Conservation (phyloP, 2,888 invertebrate species). For the Gerosis bhagava region DNA sequence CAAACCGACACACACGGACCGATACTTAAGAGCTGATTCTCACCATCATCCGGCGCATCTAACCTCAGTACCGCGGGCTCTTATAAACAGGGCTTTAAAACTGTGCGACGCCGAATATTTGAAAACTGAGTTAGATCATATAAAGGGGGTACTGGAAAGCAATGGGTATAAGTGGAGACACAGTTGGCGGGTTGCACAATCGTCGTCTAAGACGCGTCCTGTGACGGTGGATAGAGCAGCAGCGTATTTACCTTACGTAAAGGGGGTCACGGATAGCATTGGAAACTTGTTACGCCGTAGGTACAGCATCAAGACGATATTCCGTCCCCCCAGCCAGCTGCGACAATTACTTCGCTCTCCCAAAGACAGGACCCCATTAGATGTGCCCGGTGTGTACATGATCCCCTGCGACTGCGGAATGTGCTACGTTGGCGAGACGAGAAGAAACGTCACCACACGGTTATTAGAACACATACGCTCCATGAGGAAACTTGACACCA, state of each 20-base stretch:
- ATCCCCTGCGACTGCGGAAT: conserved; percentile 4
- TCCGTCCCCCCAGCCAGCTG: background rate
- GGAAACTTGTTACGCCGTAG: background rate
- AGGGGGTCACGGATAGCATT: conserved; percentile 1
- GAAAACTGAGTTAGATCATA: background rate
- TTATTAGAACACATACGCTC: background rate
- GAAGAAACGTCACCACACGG: background rate
- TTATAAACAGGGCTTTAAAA: background rate
- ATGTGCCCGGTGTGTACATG: conserved; percentile 7
- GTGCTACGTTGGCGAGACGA: conserved; percentile 2
- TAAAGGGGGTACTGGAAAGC: background rate
- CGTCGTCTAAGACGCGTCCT: background rate
- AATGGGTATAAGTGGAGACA: conserved; percentile 1
- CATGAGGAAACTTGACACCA: background rate
- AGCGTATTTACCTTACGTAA: background rate
- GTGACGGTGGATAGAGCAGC: background rate
- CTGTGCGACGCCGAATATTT: background rate
- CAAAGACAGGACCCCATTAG: background rate
- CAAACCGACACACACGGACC: background rate
- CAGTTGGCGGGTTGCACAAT: background rate
- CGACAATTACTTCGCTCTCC: too few relatives aligned
- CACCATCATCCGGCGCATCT: background rate
- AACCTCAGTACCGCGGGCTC: background rate
- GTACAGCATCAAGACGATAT: background rate
- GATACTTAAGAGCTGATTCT: background rate